Evolutionary conservation across 2,888 invertebrate genomes (phyloP), one percentile per base, ranked within the genome.

Genomic region (Tribolium freemani): DNA sequence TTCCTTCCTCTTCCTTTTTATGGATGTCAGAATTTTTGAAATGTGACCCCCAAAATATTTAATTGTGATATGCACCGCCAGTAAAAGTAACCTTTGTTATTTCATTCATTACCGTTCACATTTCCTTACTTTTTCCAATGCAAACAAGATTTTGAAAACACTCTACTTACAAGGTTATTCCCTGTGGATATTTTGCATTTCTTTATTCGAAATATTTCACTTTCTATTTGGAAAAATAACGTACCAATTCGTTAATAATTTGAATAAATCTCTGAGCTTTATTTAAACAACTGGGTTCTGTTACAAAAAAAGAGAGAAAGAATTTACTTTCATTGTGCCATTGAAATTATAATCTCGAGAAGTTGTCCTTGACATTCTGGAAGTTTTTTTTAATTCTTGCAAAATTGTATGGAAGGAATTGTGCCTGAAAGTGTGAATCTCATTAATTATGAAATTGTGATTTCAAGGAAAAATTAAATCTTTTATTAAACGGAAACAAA

Each of bases 281-380:
- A 16, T 16, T 16, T 16, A 16, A 16, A 16, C 16, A 16, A 16
- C 16, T 16, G 1, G 2, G 16, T 16, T 16, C 16, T 16, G 16
- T 16, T 16, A 2, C 16, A 16, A 16, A 16, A n/a, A 16, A 16
- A 16, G 16, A 16, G 16, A 16, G 16, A 16, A 16, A 16, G 38
- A 63, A 58, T 56, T 66, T 45, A 54, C 66, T 66, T 66, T 66
- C 66, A 11, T 54, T 45, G 45, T 61, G 53, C 5, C 66, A 64
- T 5, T 66, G 66, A 38, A 63, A 51, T 53, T 38, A 16, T 51
- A 53, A 54, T 20, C 70, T 58, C 60, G 70, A 75, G 75, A 75
- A 64, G 78, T 45, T 73, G 75, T 72, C 78, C 78, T 78, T 78
- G 78, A 75, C 78, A 78, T 78, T 78, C 78, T 78, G 72, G 58